phyloP scores from a whole-genome alignment of 2,888 invertebrate species.

The Cerastis rubricosa region DNA sequence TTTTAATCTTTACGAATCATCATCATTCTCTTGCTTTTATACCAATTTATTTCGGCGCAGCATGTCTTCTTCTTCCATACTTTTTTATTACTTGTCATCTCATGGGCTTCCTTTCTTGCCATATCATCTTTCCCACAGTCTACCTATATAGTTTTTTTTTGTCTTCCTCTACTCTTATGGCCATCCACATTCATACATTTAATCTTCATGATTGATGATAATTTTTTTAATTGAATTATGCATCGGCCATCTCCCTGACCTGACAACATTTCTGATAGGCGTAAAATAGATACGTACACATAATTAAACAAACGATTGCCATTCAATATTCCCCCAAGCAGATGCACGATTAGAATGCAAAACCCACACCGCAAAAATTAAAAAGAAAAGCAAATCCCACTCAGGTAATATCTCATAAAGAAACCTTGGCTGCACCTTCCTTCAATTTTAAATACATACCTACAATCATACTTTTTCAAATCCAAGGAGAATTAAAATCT shows the following conservation, averaged over 20 bases:
- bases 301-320: too few species aligned
- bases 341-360: not conserved
- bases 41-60: too few species aligned
- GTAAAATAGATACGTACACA: too few species aligned
- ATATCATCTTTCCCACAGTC: too few species aligned
- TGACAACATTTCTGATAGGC: not conserved
- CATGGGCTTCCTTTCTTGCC: too few species aligned
- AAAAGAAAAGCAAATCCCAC: conserved; percentile 31
- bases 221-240: not conserved
- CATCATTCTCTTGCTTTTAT: too few species aligned
- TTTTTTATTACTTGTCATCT: too few species aligned
- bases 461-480: conserved; percentile 6
- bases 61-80: too few species aligned
- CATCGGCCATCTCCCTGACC: not conserved
- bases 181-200: too few species aligned
- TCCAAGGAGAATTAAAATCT: conserved; percentile 39
- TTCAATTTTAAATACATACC: conserved; percentile 14
- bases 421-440: conserved; percentile 36
- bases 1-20: not conserved
- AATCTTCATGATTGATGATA: not conserved
- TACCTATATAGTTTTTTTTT: too few species aligned
- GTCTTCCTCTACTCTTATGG: too few species aligned
- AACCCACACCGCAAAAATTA: conserved; percentile 15
- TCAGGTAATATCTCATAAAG: too few species aligned
- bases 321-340: conserved; percentile 22